phyloP scores from a whole-genome alignment of 2,888 invertebrate genomes.

The Rhamnusium bicolor region DNA sequence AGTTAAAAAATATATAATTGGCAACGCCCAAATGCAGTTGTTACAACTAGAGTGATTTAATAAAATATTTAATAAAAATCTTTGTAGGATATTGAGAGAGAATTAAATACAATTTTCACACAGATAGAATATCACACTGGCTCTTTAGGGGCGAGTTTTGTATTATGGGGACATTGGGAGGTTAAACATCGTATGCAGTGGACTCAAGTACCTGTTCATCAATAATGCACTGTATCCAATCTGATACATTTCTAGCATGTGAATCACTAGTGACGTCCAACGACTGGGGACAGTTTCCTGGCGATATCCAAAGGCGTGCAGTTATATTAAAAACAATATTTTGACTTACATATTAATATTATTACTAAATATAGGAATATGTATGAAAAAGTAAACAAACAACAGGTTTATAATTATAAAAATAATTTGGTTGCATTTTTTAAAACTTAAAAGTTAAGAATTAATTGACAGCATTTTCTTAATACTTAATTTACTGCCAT shows the following conservation, averaged over 20 bases:
- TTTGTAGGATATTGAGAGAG: neutral
- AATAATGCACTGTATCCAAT: conserved; percentile 69
- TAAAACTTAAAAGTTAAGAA: too few species aligned
- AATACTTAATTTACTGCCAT: too few species aligned
- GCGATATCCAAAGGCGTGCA: neutral
- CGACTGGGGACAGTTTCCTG: conserved; percentile 28
- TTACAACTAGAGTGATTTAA: too few species aligned
- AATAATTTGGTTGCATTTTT: too few species aligned
- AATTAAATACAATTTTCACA: neutral
- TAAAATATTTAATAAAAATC: neutral
- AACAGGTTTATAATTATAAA: too few species aligned
- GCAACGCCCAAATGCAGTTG: too few species aligned
- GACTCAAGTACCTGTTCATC: conserved; percentile 69
- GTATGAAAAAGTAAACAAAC: too few species aligned
- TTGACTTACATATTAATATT: too few species aligned
- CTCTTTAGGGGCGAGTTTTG: neutral
- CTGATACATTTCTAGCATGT: conserved; percentile 68
- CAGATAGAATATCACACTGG: neutral
- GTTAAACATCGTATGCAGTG: conserved; percentile 53
- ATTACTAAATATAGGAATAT: too few species aligned
- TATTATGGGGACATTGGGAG: conserved; percentile 7
- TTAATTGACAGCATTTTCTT: too few species aligned
- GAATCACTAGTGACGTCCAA: conserved; percentile 53
- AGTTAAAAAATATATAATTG: too few species aligned
- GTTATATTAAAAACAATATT: too few species aligned